Conservation (phyloP, 2,797 vertebrate species). For the Morelia viridis region DNA sequence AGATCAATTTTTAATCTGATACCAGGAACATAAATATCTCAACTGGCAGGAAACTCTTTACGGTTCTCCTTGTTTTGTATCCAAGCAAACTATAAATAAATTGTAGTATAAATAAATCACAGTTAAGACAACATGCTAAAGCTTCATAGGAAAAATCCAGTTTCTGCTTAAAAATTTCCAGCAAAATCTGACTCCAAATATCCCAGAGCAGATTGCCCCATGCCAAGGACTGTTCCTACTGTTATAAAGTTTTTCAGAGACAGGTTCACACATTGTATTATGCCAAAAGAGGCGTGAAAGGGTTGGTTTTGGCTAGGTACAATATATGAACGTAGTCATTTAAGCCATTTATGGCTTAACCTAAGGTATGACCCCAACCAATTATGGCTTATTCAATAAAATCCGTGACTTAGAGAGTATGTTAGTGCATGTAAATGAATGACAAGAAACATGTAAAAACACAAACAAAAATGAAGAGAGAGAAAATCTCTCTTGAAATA, state of each 20-base stretch:
- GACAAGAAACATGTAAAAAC: background rate
- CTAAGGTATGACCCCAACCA: background rate
- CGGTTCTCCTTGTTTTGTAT: background rate
- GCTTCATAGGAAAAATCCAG: background rate
- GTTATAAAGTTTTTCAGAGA: background rate
- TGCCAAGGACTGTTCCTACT: background rate
- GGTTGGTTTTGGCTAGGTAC: background rate
- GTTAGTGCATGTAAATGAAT: background rate
- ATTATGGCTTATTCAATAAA: background rate
- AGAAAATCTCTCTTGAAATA: background rate
- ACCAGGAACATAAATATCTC: conserved; percentile 34
- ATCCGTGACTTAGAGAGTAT: background rate
- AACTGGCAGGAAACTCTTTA: conserved; percentile 18
- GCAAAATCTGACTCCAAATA: background rate
- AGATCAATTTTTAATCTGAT: conserved; percentile 22
- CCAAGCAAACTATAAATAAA: fast-evolving
- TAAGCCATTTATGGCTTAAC: background rate
- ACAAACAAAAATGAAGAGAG: background rate
- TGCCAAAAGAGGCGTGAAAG: background rate
- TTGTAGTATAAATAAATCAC: background rate
- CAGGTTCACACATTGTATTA: background rate
- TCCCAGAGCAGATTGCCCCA: background rate
- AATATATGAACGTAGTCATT: background rate
- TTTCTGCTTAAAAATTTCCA: background rate
- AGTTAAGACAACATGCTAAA: conserved; percentile 1